Conservation (phyloP, 2,797 vertebrate species). For the Sebastes wilsoni region DNA sequence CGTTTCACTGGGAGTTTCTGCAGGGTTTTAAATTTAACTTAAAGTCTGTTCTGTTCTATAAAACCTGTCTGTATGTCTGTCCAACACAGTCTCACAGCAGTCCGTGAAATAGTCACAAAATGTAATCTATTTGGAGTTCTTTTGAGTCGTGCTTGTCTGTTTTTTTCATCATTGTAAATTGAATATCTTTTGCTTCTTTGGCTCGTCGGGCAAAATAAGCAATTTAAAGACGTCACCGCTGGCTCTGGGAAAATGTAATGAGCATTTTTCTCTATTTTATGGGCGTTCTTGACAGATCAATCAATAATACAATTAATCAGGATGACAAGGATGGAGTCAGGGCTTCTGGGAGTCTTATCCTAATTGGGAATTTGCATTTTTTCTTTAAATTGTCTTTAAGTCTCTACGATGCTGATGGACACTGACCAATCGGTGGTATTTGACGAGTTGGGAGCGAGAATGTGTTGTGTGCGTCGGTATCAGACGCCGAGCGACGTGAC, state of each 20-base stretch:
- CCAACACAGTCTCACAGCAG: too few species aligned
- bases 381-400: not conserved
- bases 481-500: too few species aligned
- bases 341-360: not conserved
- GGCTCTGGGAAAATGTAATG: not conserved
- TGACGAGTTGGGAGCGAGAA: too few species aligned
- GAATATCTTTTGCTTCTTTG: not conserved
- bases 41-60: not conserved
- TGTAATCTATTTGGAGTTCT: too few species aligned
- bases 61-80: too few species aligned
- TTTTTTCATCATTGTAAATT: not conserved
- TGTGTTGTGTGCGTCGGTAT: too few species aligned
- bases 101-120: too few species aligned
- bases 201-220: not conserved
- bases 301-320: not conserved
- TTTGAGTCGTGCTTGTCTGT: not conserved
- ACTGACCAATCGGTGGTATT: too few species aligned
- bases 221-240: not conserved
- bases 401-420: too few species aligned
- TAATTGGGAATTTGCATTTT: not conserved
- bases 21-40: not conserved
- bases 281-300: not conserved
- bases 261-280: not conserved
- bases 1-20: not conserved
- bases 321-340: not conserved